Evolutionary conservation across 2,797 vertebrate species (phyloP), one percentile per base, ranked within the genome.

Genomic region (Acipenser transmontanus): DNA sequence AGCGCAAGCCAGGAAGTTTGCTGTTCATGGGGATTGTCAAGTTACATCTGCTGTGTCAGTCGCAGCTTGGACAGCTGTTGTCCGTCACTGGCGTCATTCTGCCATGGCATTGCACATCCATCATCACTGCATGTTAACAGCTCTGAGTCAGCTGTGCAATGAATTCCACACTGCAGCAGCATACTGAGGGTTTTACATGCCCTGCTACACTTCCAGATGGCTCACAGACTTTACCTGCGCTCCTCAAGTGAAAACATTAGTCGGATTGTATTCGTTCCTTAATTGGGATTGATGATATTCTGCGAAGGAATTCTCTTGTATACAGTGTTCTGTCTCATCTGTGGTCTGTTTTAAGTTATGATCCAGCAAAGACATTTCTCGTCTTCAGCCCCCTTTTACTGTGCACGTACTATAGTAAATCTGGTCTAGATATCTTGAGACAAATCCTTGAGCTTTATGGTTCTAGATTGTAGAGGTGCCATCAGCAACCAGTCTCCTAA

Each of bases 41-140:
- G 57, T 76, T 80, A 81, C 93, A 92, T 91, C 89, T 95, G 91
- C 86, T 87, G 75, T 1, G 75, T 93, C 92, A 87, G 75, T 95
- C 93, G 94, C 61, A 76, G 62, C 68, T 63, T 54, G 73, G 85
- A 84, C 93, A 94, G 91, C 92, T 95, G 91, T 83, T 0, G 73
- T 80, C 86, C 85, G 84, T 86, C 84, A 78, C 82, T 85, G 85
- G 84, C 80, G 84, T 89, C 86, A 84, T 82, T 80, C 74, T 84
- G 77, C 72, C 78, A 76, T 68, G 76, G 72, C 79, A 77, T 86
- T 78, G 84, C 76, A 80, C 75, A 78, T 90, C 89, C 80, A 76
- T 89, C 90, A 89, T 9, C 61, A 34, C 66, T 68, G 67, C 79
- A 76, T 73, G 80, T 77, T 78, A 84, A 75, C 73, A 78, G 76